Percentiles rank a stretch among this genome's conserved stretches.
phyloP scores from a whole-genome alignment of 2,797 vertebrate genomes.

The Cossypha polioptera region DNA sequence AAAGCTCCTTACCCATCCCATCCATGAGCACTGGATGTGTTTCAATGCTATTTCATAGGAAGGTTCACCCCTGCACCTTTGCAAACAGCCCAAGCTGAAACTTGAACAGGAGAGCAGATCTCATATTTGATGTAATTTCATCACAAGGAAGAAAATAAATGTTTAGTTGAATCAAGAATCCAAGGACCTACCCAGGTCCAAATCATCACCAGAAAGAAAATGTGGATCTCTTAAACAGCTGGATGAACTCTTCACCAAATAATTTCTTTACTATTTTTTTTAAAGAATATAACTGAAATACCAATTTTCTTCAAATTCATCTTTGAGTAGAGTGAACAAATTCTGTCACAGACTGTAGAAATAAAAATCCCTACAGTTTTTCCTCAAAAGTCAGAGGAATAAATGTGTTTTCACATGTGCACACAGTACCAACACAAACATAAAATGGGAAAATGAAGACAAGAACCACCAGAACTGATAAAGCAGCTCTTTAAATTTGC shows the following conservation, averaged over 20 bases:
- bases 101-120: not conserved
- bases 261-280: not conserved
- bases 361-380: not conserved
- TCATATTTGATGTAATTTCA: not conserved
- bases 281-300: not conserved
- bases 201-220: not conserved
- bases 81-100: not conserved
- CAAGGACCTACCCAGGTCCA: not conserved
- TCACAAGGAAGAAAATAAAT: not conserved
- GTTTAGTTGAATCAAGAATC: not conserved
- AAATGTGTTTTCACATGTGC: not conserved
- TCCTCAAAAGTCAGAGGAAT: not conserved
- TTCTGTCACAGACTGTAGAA: not conserved
- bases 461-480: not conserved
- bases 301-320: not conserved
- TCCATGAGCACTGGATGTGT: not conserved
- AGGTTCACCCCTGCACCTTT: not conserved
- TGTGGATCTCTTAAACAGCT: not conserved
- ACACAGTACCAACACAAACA: not conserved
- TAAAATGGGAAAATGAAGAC: not conserved
- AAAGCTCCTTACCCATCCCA: not conserved
- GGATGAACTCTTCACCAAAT: not conserved
- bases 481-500: not conserved
- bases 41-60: not conserved
- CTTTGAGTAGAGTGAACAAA: not conserved